Percentiles rank a stretch among this genome's conserved stretches.
Conservation (phyloP, 2,888 invertebrate species). For the Cantharis rustica region DNA sequence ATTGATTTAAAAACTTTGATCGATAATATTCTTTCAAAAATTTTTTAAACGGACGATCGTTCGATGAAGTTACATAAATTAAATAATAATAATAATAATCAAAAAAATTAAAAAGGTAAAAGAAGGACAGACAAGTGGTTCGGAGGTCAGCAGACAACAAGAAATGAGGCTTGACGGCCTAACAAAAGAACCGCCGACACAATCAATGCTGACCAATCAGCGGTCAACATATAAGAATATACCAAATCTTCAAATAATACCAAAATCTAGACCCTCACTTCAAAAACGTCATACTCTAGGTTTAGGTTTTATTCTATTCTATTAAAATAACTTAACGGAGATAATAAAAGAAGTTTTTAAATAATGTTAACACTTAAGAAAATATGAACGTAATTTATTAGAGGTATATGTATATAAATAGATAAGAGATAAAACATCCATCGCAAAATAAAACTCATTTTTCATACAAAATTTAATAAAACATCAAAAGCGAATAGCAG, state of each 20-base stretch:
- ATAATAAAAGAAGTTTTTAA: not conserved
- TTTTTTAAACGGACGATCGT: not conserved
- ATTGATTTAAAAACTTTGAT: not conserved
- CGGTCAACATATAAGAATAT: slow-evolving; percentile 50
- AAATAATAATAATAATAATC: slow-evolving; percentile 10
- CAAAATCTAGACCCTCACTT: slow-evolving; percentile 22
- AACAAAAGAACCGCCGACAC: slow-evolving; percentile 57
- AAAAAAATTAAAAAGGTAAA: slow-evolving; percentile 36
- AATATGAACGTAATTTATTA: not conserved
- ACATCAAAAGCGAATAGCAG: not conserved
- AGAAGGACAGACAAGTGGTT: slow-evolving; percentile 46
- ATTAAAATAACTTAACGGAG: not conserved
- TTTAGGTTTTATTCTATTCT: not conserved
- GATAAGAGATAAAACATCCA: not conserved
- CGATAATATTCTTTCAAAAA: not conserved
- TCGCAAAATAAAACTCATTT: not conserved
- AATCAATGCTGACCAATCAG: slow-evolving; percentile 57
- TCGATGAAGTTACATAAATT: not conserved
- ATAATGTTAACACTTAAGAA: not conserved
- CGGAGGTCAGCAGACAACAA: slow-evolving; percentile 54
- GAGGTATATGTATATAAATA: not conserved
- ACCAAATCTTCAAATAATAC: slow-evolving; percentile 34
- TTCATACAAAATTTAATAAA: not conserved
- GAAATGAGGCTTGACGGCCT: slow-evolving; percentile 56
- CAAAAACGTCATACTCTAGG: slow-evolving; percentile 13